Conservation (phyloP, 2,113 vertebrate genomes). For the Ptilorrhoa leucosticta region DNA sequence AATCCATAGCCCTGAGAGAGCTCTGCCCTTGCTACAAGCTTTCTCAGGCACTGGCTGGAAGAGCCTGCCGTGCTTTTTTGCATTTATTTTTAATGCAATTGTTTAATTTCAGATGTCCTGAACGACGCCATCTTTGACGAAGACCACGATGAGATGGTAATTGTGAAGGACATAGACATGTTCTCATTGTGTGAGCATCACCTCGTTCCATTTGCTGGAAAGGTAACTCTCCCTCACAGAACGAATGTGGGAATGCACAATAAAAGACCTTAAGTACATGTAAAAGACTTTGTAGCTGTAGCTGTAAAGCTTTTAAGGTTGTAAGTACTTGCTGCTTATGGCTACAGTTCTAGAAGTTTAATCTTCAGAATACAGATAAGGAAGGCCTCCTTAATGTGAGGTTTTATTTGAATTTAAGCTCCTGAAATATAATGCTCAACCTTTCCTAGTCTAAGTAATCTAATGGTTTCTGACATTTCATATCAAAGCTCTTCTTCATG, state of each 20-base stretch:
- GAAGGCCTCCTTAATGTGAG: conserved; percentile 13
- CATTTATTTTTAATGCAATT: neutral
- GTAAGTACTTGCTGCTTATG: neutral
- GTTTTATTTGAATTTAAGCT: conserved; percentile 25
- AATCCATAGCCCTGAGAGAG: neutral
- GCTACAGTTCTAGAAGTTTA: neutral
- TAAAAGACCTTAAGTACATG: neutral
- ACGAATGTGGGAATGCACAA: neutral
- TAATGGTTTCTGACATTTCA: conserved; percentile 85
- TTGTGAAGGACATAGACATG: conserved; percentile 99
- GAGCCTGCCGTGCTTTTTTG: neutral
- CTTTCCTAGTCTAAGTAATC: conserved; percentile 66
- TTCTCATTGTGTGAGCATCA: conserved; percentile 99
- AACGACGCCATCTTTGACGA: conserved; percentile 98
- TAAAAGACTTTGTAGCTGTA: neutral
- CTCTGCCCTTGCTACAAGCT: neutral
- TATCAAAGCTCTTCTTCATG: conserved; percentile 51
- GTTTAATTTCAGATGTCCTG: conserved; percentile 84
- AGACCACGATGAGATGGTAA: conserved; percentile 99
- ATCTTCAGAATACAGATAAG: conserved; percentile 25
- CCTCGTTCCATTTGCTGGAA: conserved; percentile 94
- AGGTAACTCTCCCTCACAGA: conserved; percentile 73
- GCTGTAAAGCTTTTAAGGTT: conserved; percentile 26
- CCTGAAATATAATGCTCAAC: conserved; percentile 39
- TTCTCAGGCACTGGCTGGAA: neutral